These are phyloP conservation scores for Calliphora vicina DNA, from an alignment of 1,140 invertebrate species.

Conservation along the genomic window DNA sequence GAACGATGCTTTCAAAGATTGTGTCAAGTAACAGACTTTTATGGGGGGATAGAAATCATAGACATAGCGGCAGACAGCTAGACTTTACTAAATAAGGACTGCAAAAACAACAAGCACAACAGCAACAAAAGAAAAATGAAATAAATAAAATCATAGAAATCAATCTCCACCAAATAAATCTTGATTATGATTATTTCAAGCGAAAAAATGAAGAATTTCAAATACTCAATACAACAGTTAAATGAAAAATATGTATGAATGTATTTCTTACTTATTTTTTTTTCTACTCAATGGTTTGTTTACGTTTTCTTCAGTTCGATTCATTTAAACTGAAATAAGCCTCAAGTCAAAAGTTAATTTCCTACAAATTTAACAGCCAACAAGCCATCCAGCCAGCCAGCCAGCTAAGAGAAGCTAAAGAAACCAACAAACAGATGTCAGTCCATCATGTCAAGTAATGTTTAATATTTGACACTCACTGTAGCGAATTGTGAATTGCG, in stretches of 20 bases:
- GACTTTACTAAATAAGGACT: slow-evolving; percentile 15
- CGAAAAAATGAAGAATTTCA: not conserved
- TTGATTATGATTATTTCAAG: slow-evolving; percentile 16
- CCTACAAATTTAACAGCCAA: not conserved
- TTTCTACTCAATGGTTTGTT: no score
- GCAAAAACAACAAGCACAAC: not conserved
- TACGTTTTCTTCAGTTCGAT: no score
- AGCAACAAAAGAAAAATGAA: not conserved
- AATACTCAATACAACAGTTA: not conserved
- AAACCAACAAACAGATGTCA: not conserved
- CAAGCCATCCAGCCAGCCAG: not conserved
- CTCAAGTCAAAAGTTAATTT: slow-evolving; percentile 33
- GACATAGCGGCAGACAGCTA: slow-evolving; percentile 29
- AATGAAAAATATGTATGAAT: not conserved
- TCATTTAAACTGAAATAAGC: not conserved
- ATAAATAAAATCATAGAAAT: slow-evolving; percentile 25
- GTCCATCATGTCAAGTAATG: slow-evolving; percentile 4
- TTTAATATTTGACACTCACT: slow-evolving; percentile 10
- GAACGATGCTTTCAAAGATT: slow-evolving; percentile 24
- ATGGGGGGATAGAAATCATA: slow-evolving; percentile 27
- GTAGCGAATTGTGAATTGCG: not conserved
- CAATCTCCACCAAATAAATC: slow-evolving; percentile 29
- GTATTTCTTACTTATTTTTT: no score
- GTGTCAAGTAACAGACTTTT: slow-evolving; percentile 24
- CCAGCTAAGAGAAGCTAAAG: no score